Evolutionary conservation across 2,888 invertebrate species (phyloP).

Genomic region (Pterobdella sp.): DNA sequence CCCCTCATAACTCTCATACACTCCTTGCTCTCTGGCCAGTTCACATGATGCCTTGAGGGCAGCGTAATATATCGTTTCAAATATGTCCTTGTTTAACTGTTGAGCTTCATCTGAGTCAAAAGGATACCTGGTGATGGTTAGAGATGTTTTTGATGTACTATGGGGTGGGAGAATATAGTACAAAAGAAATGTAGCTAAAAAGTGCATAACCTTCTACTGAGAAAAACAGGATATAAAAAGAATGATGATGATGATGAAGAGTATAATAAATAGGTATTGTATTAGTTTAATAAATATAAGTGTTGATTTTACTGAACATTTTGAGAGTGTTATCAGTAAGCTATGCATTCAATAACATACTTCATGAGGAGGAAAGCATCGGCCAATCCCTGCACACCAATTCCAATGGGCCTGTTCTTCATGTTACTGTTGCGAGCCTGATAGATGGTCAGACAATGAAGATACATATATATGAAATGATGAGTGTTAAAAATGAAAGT

Average conservation of each 20-base stretch:
- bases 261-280: no score
- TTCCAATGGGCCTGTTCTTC: conserved; percentile 64
- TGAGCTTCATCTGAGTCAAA: conserved; percentile 38
- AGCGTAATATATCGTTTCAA: conserved; percentile 95
- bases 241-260: no score
- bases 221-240: no score
- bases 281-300: not conserved
- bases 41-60: conserved; percentile 92
- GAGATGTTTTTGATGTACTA: not conserved
- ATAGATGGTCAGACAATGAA: conserved; percentile 29
- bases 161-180: not conserved
- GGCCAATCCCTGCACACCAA: conserved; percentile 93
- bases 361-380: conserved; percentile 91
- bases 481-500: no score
- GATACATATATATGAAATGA: no score
- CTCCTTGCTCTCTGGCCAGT: conserved; percentile 71
- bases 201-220: no score
- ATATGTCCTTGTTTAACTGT: conserved; percentile 83
- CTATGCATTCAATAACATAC: conserved; percentile 39
- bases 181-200: not conserved
- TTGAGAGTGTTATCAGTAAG: not conserved
- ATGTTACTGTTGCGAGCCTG: conserved; percentile 68
- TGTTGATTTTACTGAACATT: not conserved
- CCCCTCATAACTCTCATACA: conserved; percentile 84
- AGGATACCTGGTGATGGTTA: conserved; percentile 28